A percentile compares a stretch with the other conserved stretches of the same genome.
These are phyloP conservation scores for Lycocerus yunnanus DNA, from an alignment of 2,888 invertebrate species.

Conservation along the genomic window DNA sequence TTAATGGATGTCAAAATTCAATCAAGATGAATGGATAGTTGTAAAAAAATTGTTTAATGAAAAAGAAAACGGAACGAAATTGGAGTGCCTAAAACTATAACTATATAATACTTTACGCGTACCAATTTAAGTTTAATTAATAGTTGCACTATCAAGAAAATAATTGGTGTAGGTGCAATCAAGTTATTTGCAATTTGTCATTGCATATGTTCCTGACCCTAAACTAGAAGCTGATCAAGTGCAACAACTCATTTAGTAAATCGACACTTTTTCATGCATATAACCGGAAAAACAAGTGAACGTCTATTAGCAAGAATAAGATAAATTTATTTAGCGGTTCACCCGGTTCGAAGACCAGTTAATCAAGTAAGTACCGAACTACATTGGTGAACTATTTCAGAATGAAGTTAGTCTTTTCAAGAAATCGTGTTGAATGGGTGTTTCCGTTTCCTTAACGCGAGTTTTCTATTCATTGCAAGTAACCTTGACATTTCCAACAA, in stretches of 20 bases:
- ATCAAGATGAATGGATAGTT: neutral
- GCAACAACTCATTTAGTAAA: slow-evolving; percentile 36
- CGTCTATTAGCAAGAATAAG: slow-evolving; percentile 35
- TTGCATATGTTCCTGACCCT: slow-evolving; percentile 22
- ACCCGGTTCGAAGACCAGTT: slow-evolving; percentile 38
- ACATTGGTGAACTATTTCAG: slow-evolving; percentile 30
- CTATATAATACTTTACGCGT: too few relatives aligned
- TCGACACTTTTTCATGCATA: slow-evolving; percentile 28
- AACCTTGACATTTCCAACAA: slow-evolving; percentile 10
- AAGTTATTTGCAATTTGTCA: neutral
- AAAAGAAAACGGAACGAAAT: neutral
- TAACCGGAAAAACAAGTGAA: slow-evolving; percentile 38
- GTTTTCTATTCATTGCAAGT: slow-evolving; percentile 1
- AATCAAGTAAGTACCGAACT: slow-evolving; percentile 31
- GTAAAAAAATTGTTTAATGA: neutral
- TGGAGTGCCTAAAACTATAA: too few relatives aligned
- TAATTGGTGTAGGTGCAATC: neutral
- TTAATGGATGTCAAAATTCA: neutral
- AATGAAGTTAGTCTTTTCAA: slow-evolving; percentile 30
- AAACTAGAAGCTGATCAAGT: slow-evolving; percentile 34
- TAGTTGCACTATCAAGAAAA: neutral
- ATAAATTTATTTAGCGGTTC: slow-evolving; percentile 39
- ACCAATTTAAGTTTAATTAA: neutral
- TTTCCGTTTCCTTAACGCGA: slow-evolving; percentile 19
- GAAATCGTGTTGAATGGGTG: slow-evolving; percentile 25